These are phyloP conservation scores for Drosophila formosana DNA, from an alignment of 2,888 invertebrate genomes.

Conservation along the genomic window DNA sequence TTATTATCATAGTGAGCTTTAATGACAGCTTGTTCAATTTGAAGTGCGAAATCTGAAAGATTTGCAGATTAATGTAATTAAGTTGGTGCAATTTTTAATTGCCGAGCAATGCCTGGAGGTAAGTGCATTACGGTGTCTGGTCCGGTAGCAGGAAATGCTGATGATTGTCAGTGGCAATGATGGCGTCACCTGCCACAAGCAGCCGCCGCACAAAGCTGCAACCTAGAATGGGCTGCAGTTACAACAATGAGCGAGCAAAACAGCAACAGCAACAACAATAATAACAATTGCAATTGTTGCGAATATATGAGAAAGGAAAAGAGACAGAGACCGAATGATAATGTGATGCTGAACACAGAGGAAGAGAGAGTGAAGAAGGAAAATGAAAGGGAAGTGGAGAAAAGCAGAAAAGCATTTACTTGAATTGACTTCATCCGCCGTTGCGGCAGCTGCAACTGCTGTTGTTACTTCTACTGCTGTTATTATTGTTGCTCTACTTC, in stretches of 20 bases:
- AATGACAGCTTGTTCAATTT: neutral
- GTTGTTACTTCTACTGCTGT: conserved; percentile 23
- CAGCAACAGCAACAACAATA: conserved; percentile 43
- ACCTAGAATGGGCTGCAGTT: conserved; percentile 58
- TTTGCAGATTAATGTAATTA: conserved; percentile 15
- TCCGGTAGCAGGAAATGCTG: conserved; percentile 44
- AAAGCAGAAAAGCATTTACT: conserved; percentile 70
- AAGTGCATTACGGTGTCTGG: conserved; percentile 36
- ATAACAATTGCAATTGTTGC: conserved; percentile 62
- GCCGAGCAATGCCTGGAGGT: conserved; percentile 5
- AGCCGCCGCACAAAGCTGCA: conserved; percentile 36
- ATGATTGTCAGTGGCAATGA: conserved; percentile 58
- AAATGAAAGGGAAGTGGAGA: conserved; percentile 51
- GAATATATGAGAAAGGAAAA: conserved; percentile 20
- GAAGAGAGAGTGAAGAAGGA: conserved; percentile 12
- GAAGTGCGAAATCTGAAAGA: neutral
- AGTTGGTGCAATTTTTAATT: conserved; percentile 21
- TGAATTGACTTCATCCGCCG: conserved; percentile 79
- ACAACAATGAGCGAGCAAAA: conserved; percentile 53
- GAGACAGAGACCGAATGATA: neutral
- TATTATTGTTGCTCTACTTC: conserved; percentile 17
- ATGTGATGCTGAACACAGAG: neutral
- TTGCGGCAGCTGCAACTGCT: conserved; percentile 37
- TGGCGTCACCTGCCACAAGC: conserved; percentile 58
- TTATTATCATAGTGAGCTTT: neutral